Base-by-base conservation (phyloP, 2,797 vertebrate species). In the Onychomys arenicola region DNA sequence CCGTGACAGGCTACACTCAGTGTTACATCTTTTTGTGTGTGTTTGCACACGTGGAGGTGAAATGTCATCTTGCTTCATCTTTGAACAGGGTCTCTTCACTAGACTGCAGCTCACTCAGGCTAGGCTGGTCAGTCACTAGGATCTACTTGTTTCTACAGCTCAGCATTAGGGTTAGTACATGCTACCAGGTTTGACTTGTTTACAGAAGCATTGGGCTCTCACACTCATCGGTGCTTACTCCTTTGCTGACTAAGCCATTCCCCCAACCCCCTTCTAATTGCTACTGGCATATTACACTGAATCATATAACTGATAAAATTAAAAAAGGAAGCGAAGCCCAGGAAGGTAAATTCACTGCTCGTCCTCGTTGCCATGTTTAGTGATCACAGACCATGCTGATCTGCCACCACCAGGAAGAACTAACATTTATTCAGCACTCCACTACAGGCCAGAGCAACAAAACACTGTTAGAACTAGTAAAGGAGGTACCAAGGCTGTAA, bases 271-370 rank as follows among this genome's bases (percentile, higher is more conserved):
- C n/a, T 93, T 92, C 14, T 95, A 49, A 94, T 6, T 46, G 40
- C 61, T 91, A 69, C 34, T 81, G 23, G 32, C 25, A 71, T 6
- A 93, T 11, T 27, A 93, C 16, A 76, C 6, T 81, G 34, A 55
- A 91, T 57, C 57, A 92, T 2, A 69, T 46, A 96, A 13, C 37
- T 85, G 37, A 49, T 1, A 49, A 91, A 84, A 75, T 61, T 13
- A 57, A 84, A 57, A 84, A 92, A 85, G 40, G 49, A 92, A 84
- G 86, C 25, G 82, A 93, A 94, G 78, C 25, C 14, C 29, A 93
- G 32, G 29, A 83, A 96, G 90, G 81, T 59, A 40, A 78, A 77
- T 63, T 87, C 49, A 69, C 16, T 34, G 32, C 11, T 65, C 40
- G 65, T 6, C 76, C n/a, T 21, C 81, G 55, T 25, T 23, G 25